These are phyloP conservation scores for Lottia gigantea DNA, from an alignment of 2,888 invertebrate genomes.

Conservation along the genomic window DNA sequence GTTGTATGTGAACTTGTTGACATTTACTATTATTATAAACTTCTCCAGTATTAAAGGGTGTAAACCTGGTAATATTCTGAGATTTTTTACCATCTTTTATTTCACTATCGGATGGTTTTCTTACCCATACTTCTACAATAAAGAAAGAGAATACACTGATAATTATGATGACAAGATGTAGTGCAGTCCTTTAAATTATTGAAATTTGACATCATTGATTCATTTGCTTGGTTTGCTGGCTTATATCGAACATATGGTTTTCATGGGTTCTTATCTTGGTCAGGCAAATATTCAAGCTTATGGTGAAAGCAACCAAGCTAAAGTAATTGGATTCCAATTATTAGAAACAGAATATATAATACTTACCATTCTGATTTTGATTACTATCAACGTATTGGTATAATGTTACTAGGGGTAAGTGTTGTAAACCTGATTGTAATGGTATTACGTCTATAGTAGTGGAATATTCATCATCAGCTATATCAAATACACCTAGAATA, in stretches of 20 bases:
- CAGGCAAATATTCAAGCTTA: too few relatives aligned
- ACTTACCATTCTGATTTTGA: constrained; percentile 15
- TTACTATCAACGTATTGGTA: constrained; percentile 78
- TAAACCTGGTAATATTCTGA: constrained; percentile 13
- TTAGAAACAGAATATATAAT: too few relatives aligned
- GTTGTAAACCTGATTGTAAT: constrained; percentile 87
- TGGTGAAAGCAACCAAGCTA: too few relatives aligned
- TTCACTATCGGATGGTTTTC: constrained; percentile 10
- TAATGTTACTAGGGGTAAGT: constrained; percentile 86
- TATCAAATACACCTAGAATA: constrained; percentile 75
- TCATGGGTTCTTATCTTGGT: too few relatives aligned
- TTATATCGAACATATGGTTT: too few relatives aligned
- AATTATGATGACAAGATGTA: background rate
- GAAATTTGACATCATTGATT: too few relatives aligned
- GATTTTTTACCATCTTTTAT: background rate
- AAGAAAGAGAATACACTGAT: background rate
- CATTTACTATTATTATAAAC: constrained; percentile 93
- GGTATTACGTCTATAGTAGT: constrained; percentile 93
- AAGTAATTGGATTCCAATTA: too few relatives aligned
- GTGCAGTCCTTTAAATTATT: too few relatives aligned
- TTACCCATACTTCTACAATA: constrained; percentile 31
- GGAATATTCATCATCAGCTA: constrained; percentile 74
- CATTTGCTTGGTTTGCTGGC: too few relatives aligned
- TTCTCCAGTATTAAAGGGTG: constrained; percentile 78
- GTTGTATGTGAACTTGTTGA: constrained; percentile 88